A percentile compares a stretch with the other conserved stretches of the same genome.
phyloP scores from a whole-genome alignment of 2,888 invertebrate species.

The Cecidostiba fungosa region DNA sequence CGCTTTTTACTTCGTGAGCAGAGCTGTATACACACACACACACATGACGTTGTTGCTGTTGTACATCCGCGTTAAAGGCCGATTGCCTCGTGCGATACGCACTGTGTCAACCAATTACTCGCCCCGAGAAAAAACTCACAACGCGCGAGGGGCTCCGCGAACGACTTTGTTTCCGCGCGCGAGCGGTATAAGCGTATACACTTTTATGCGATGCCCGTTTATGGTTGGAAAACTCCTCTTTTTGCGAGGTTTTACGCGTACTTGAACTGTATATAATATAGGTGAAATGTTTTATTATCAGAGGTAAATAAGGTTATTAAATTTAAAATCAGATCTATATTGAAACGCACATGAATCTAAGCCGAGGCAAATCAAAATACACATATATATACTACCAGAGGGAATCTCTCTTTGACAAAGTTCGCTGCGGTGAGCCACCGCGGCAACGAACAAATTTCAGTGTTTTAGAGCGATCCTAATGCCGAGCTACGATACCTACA shows the following conservation, averaged over 20 bases:
- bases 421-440: neutral
- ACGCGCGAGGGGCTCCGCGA: neutral
- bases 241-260: too few species aligned
- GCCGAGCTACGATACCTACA: neutral
- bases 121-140: neutral
- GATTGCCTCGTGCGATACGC: constrained; percentile 19
- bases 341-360: neutral
- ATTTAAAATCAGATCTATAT: too few species aligned
- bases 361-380: neutral
- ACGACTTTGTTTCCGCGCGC: neutral
- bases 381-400: neutral
- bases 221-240: too few species aligned
- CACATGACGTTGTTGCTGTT: neutral
- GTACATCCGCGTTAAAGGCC: neutral
- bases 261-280: too few species aligned
- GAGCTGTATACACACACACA: neutral
- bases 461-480: neutral
- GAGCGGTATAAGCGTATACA: neutral
- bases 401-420: neutral
- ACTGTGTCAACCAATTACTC: constrained; percentile 48
- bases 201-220: neutral
- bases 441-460: neutral
- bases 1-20: neutral
- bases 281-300: too few species aligned
- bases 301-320: too few species aligned